These are phyloP conservation scores for Lasioglossum leucozonium DNA, from an alignment of 2,888 invertebrate species.

Conservation along the genomic window DNA sequence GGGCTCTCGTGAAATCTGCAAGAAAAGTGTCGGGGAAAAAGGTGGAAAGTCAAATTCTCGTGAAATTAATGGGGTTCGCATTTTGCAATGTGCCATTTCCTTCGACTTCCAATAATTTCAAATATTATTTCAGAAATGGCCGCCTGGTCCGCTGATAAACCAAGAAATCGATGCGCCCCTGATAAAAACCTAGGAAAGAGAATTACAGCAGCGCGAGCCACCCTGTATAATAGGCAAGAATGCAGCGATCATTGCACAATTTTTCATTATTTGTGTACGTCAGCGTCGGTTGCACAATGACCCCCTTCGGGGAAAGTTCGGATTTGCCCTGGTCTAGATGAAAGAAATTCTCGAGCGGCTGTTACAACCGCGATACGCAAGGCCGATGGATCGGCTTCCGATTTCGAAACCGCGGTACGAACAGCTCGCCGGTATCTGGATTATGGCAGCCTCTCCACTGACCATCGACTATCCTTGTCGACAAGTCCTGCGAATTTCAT, in stretches of 20 bases:
- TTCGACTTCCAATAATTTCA: not conserved
- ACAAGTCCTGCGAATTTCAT: slow-evolving; percentile 53
- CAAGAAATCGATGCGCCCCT: not conserved
- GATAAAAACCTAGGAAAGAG: not conserved
- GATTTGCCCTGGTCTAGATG: slow-evolving; percentile 51
- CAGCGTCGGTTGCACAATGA: slow-evolving; percentile 61
- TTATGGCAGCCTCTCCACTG: slow-evolving; percentile 48
- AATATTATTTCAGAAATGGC: no score
- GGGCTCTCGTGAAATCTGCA: not conserved
- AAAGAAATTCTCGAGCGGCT: slow-evolving; percentile 66
- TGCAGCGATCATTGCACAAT: slow-evolving; percentile 47
- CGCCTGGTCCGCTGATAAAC: no score
- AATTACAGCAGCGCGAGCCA: not conserved
- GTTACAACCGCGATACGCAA: slow-evolving; percentile 53
- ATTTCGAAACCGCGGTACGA: slow-evolving; percentile 65
- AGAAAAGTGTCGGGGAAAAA: not conserved
- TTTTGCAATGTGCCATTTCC: not conserved
- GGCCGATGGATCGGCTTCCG: slow-evolving; percentile 69
- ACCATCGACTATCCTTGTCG: slow-evolving; percentile 58
- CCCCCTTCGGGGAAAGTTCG: slow-evolving; percentile 75
- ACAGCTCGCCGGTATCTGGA: slow-evolving; percentile 52
- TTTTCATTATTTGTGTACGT: slow-evolving; percentile 38
- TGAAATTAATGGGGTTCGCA: not conserved
- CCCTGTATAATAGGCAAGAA: slow-evolving; percentile 28
- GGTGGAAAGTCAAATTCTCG: not conserved